Evolutionary conservation across 2,888 invertebrate species (phyloP).

Genomic region (Biston betularia): DNA sequence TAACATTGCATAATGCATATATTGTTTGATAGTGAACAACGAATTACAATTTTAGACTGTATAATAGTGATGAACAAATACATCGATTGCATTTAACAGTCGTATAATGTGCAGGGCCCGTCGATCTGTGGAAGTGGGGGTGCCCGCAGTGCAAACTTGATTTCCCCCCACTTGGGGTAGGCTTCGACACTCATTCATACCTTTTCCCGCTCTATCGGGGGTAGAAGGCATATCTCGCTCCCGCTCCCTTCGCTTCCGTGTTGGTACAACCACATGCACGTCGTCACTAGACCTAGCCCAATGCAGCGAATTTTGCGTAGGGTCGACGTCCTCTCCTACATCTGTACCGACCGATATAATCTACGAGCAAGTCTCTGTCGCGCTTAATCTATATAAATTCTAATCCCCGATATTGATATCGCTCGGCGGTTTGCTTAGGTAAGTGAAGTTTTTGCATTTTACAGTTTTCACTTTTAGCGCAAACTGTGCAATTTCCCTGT

Average conservation of each 20-base stretch:
- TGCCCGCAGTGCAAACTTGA: constrained; percentile 82
- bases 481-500: constrained; percentile 62
- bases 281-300: constrained; percentile 85
- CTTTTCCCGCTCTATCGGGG: constrained; percentile 76
- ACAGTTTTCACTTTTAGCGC: constrained; percentile 64
- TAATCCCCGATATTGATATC: constrained; percentile 49
- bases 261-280: constrained; percentile 79
- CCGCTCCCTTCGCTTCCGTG: constrained; percentile 76
- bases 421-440: constrained; percentile 33
- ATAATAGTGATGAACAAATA: constrained; percentile 40
- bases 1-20: neutral
- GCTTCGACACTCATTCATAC: constrained; percentile 85
- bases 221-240: constrained; percentile 69
- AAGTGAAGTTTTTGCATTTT: constrained; percentile 49
- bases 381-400: constrained; percentile 63
- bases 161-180: constrained; percentile 85
- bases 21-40: neutral
- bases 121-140: constrained; percentile 76
- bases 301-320: constrained; percentile 87
- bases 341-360: constrained; percentile 58
- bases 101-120: constrained; percentile 65
- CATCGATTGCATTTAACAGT: constrained; percentile 74
- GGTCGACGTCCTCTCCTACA: constrained; percentile 80
- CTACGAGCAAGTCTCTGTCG: constrained; percentile 50
- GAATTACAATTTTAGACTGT: neutral